Evolutionary conservation across 2,113 vertebrate species (phyloP), one percentile per base, ranked within the genome.

Genomic region (Glaucomys volans): DNA sequence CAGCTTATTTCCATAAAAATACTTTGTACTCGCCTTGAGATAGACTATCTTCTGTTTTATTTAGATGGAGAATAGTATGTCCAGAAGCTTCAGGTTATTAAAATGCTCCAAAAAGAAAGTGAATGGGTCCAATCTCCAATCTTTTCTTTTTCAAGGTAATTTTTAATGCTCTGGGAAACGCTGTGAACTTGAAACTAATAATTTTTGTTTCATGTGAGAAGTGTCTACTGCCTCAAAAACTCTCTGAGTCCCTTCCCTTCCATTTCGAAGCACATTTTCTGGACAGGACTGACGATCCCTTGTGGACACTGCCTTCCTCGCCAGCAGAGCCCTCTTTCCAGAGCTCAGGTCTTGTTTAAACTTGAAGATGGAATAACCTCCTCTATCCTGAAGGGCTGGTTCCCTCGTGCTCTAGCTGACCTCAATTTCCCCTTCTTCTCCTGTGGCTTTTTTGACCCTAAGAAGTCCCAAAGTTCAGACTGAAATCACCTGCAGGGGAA

Each of bases 1-100:
- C 83, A 35, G 28, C 80, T 96, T 89, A 72, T 76, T 92, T 83
- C n/a, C 11, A 20, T 54, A 66, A 86, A 96, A 87, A 94, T 81
- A 9, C 17, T 72, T 89, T 44, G 14, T 42, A 12, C 6, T 54
- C 57, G n/a, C 72, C n/a, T 83, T 93, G n/a, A 66, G 30, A 30
- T 52, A 94, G 40, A 54, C 18, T 24, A 35, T 79, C 44, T 95
- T 79, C 57, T 84, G 16, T 64, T 62, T 71, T 59, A 74, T 76
- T 96, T 93, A 30, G 64, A 62, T 10, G 85, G 47, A 77, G 44
- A 85, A 44, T 28, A 71, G 4, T n/a, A 22, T 40, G 28, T 57
- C 89, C 42, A 67, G 32, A 84, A 92, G 64, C 20, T 72, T 62
- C 7, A 87, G 24, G n/a, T 87, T 76, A 75, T 83, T 52, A 71